These are phyloP conservation scores for Gasterosteus aculeatus DNA, from an alignment of 2,113 vertebrate genomes.

Conservation along the genomic window DNA sequence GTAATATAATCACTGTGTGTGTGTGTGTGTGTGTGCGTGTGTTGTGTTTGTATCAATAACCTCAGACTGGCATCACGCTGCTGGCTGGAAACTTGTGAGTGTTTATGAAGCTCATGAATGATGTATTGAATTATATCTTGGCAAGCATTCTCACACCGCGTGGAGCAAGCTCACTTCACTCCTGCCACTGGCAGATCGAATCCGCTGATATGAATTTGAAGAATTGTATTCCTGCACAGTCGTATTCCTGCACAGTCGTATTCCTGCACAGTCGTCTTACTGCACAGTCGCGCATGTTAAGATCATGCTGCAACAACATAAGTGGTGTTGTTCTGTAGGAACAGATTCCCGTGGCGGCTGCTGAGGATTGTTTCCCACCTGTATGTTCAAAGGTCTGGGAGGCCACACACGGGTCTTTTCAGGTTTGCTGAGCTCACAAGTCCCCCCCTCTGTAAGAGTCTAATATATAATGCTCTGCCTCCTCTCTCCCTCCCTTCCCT, in stretches of 20 bases:
- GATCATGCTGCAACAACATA: not conserved
- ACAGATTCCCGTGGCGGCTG: not conserved
- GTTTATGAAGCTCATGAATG: conserved; percentile 45
- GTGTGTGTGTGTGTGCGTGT: conserved; percentile 3
- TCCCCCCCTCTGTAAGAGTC: not conserved
- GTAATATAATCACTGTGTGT: conserved; percentile 24
- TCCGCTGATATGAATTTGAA: too few relatives aligned
- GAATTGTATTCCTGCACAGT: not conserved
- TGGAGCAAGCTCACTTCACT: not conserved
- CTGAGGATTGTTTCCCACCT: not conserved
- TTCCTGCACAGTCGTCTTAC: too few relatives aligned
- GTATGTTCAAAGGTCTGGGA: not conserved
- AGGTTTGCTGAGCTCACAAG: too few relatives aligned
- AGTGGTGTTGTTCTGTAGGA: not conserved
- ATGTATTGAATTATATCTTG: conserved; percentile 36
- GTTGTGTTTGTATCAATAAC: conserved; percentile 5
- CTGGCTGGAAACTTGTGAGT: conserved; percentile 1
- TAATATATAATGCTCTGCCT: not conserved
- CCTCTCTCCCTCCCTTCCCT: not conserved
- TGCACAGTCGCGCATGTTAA: not conserved
- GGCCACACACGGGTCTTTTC: not conserved
- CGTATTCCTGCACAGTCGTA: not conserved
- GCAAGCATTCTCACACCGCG: not conserved
- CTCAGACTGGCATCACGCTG: conserved; percentile 41
- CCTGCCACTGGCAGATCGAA: not conserved